Evolutionary conservation across 2,113 vertebrate species (phyloP), one percentile per base, ranked within the genome.

Genomic region (Struthidea cinerea): DNA sequence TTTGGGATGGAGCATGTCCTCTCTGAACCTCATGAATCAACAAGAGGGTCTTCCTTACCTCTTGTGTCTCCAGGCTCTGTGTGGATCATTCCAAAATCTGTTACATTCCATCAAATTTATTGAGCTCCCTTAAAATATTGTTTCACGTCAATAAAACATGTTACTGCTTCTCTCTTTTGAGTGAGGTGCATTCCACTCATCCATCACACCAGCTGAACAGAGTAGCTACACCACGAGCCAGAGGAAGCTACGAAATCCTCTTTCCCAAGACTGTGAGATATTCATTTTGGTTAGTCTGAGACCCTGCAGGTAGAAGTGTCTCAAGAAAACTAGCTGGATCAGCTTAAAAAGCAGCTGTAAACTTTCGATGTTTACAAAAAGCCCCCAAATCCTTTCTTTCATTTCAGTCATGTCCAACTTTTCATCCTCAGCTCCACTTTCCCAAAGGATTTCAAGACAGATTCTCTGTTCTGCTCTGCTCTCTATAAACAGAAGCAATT

Each of bases 401-500:
- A 26, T 76, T 83, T 94, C 46, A 35, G 3, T 84, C 28, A 44
- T 26, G 13, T 64, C 37, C 32, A 87, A 1, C 5, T 83, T 80
- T 90, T 89, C 23, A 91, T 49, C 27, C 61, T 80, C 47, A 69
- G 3, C 26, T 89, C 23, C 17, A 12, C 19, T 57, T 85, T 93
- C 59, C 57, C 28, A 59, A 68, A 65, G 37, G 41, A 35, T 74
- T 68, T 84, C 26, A 42, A 64, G 49, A 61, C 13, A 84, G 37
- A 57, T 28, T 57, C n/a, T 49, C 44, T 94, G 17, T 27, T 89
- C 26, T 82, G 11, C 63, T 89, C 18, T 57, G 5, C 33, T 65
- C 26, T 69, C 65, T 87, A 9, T 67, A 77, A 85, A 87, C 24
- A 23, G 39, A 91, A 75, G 41, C 18, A 91, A 83, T 89, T 79